Base-by-base conservation (phyloP, 2,888 invertebrate genomes). In the Polymixis lichenea region DNA sequence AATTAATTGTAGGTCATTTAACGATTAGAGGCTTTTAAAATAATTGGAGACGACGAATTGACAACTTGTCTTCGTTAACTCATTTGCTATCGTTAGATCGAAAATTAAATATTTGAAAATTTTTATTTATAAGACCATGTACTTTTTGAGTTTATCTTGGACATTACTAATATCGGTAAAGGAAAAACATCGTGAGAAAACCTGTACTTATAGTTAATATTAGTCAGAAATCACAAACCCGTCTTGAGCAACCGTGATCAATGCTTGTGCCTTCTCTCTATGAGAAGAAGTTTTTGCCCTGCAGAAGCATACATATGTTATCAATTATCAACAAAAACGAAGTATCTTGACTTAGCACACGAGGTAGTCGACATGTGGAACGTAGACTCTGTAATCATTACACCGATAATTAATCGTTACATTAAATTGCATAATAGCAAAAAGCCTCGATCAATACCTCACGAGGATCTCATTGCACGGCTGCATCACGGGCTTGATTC, bases 1-100 rank as follows among this genome's bases (percentile, higher is more conserved):
- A 64, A 78, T 15, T 67, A 83, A 70, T 79, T 83, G 56, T 17
- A 58, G 69, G 80, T 62, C 81, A 55, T 58, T 66, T 32, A 22
- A 69, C 17, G 62, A 83, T 65, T 62, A 56, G 19, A 28, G 17
- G 83, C 67, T 72, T 51, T 72, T 55, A 58, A 43, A 64, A 51
- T 72, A 64, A 78, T 83, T 68, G 55, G 13, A 25, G 22, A 43
- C 32, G 49, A 53, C 2, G 11, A 15, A 55, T 55, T 60, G 82
- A 61, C 58, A 46, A 32, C 19, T 53, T 66, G 19, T 64, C 64
- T 22, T 32, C 19, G 43, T 17, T 65, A 69, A 60, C 19, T 32
- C 2, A 56, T 53, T 75, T 58, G 43, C 1, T n/a, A 43, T 62
- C 11, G 38, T 56, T 43, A 6, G 25, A 28, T n/a, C 9, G 5